These are phyloP conservation scores for Helicoverpa assulta DNA, from an alignment of 2,888 invertebrate species.

Conservation along the genomic window DNA sequence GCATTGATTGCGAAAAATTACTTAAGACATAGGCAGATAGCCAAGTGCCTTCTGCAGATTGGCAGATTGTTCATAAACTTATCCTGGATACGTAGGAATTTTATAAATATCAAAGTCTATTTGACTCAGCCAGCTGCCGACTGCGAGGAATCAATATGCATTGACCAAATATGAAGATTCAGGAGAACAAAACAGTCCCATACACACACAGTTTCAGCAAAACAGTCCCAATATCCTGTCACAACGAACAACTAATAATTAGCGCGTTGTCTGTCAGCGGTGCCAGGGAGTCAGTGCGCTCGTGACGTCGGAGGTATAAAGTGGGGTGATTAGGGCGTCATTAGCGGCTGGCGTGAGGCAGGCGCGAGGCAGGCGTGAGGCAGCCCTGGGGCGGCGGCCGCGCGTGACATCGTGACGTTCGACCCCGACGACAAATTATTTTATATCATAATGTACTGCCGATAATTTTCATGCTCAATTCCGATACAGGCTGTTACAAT, in stretches of 20 bases:
- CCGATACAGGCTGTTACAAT: conserved; percentile 35
- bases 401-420: conserved; percentile 82
- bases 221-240: not conserved
- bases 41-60: too few relatives aligned
- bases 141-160: too few relatives aligned
- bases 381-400: conserved; percentile 65
- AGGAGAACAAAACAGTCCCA: not conserved
- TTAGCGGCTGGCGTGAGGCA: conserved; percentile 64
- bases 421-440: conserved; percentile 77
- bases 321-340: conserved; percentile 54
- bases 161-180: too few relatives aligned
- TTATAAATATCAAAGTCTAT: too few relatives aligned
- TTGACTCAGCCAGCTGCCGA: too few relatives aligned
- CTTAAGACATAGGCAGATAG: too few relatives aligned
- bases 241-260: conserved; percentile 37
- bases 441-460: conserved; percentile 84
- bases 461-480: conserved; percentile 73
- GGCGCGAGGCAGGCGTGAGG: conserved; percentile 38
- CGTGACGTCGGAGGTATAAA: conserved; percentile 31
- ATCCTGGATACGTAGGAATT: too few relatives aligned
- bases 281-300: conserved; percentile 30
- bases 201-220: too few relatives aligned
- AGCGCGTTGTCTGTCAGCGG: conserved; percentile 22
- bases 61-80: too few relatives aligned
- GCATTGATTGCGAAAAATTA: too few relatives aligned